Evolutionary conservation across 2,797 vertebrate species (phyloP).

Genomic region (Catostomus latipinnis): DNA sequence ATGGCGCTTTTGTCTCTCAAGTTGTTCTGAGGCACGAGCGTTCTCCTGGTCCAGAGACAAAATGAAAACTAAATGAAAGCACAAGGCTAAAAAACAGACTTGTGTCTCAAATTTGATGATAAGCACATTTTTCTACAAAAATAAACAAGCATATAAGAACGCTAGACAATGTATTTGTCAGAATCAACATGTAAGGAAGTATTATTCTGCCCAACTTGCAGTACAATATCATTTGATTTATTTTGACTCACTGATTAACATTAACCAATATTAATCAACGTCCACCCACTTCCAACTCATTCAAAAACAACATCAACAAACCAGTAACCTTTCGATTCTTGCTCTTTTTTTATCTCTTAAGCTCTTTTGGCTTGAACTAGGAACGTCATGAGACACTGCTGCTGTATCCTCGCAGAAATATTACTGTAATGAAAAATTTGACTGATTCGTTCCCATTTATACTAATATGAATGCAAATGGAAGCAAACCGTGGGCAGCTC

Average conservation of each 20-base stretch:
- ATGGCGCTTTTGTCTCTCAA: conserved; percentile 8
- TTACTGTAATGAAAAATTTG: conserved; percentile 39
- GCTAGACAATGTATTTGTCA: background rate
- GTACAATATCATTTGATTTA: background rate
- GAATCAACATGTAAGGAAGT: background rate
- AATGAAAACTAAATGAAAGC: conserved; percentile 2
- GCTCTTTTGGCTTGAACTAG: conserved; percentile 6
- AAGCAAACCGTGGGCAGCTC: conserved; percentile 44
- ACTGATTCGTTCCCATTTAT: conserved; percentile 57
- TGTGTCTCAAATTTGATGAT: background rate
- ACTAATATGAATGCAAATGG: conserved; percentile 60
- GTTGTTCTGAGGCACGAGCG: too few relatives aligned
- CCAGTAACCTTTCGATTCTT: background rate
- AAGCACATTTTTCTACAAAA: background rate
- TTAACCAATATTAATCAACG: background rate
- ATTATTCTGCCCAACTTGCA: background rate
- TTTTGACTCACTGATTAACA: background rate
- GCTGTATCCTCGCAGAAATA: conserved; percentile 28
- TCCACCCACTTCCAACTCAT: background rate
- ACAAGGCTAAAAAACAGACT: background rate
- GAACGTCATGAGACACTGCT: conserved; percentile 10
- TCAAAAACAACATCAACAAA: conserved; percentile 5
- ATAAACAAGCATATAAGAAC: background rate
- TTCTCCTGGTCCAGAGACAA: background rate
- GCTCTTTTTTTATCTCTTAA: background rate